Base-by-base conservation (phyloP, 2,113 vertebrate species). In the Pachypanchax playfairii region DNA sequence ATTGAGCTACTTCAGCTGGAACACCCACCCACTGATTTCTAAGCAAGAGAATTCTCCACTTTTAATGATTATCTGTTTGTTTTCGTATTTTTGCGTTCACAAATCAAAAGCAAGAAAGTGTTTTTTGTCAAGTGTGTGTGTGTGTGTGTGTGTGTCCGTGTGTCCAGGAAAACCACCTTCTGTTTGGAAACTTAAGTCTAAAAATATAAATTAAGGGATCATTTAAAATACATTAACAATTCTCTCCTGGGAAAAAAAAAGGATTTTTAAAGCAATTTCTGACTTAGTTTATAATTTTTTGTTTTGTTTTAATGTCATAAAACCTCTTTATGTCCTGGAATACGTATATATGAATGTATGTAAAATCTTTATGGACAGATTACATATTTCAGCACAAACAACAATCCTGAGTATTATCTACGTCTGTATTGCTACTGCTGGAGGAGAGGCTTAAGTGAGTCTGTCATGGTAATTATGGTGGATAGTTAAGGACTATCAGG, bases 1-100 rank as follows among this genome's bases (percentile, higher is more conserved):
- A 88, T 86, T 87, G 88, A 91, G 84, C 87, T 73, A 85, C 79
- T 86, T 85, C 85, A 90, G 87, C 87, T 89, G 83, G 80, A 75
- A 79, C 82, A 73, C 81, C 78, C 80, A 85, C 79, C 33, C 72
- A 78, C 79, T 87, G 83, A 90, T 88, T 89, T 84, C 85, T 88
- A 80, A 83, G 74, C 75, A 29, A 44, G 31, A 66, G 70, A 85
- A 70, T 54, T 68, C 79, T 79, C 62, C 52, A 73, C 78, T 80
- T 88, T 83, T 88, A 89, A 86, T 85, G 80, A 87, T 77, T 85
- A 86, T 85, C 77, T 89, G 82, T 87, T 80, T 85, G 78, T 88
- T 71, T 64, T 88, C 67, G n/a, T n/a, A n/a, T 61, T 31, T 31
- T 11, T 33, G 11, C 49, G 51, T 53, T 42, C 44, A 43, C 70